Percentiles rank a stretch among this genome's conserved stretches.
Conservation (phyloP, 2,888 invertebrate genomes). For the Stenotaenia linearis region DNA sequence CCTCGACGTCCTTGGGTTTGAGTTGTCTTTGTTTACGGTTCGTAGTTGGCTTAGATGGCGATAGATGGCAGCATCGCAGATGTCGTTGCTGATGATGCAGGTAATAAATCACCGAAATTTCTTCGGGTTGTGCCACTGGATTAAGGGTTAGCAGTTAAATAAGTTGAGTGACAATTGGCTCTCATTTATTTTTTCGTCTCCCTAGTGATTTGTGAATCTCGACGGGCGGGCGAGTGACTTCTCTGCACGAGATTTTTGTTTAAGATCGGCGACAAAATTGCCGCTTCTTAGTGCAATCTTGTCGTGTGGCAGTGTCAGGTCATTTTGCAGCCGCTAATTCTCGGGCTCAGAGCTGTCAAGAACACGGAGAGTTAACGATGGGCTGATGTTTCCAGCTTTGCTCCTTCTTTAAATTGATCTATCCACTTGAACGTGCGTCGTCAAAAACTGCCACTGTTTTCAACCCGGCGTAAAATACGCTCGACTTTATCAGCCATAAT, state of each 20-base stretch:
- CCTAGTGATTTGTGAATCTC: neutral
- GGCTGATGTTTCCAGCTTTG: neutral
- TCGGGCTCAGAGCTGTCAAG: constrained; percentile 21
- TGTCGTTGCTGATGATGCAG: neutral
- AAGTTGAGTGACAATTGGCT: neutral
- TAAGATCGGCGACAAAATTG: neutral
- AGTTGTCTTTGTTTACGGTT: neutral
- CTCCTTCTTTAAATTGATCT: neutral
- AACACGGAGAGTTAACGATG: neutral
- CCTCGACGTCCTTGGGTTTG: neutral
- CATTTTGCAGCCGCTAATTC: constrained; percentile 28
- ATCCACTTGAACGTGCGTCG: neutral
- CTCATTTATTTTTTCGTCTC: neutral
- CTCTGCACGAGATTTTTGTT: neutral
- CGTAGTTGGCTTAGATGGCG: neutral
- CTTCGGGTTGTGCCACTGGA: neutral
- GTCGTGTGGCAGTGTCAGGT: constrained; percentile 11
- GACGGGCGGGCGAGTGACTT: neutral
- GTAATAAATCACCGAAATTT: neutral
- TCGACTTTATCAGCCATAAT: neutral
- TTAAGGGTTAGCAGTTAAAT: neutral
- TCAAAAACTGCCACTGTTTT: neutral
- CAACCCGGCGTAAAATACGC: neutral
- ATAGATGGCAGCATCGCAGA: neutral
- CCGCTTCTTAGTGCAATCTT: neutral